Conservation (phyloP, 2,888 invertebrate genomes). For the Drosophila nr. perissopoda region DNA sequence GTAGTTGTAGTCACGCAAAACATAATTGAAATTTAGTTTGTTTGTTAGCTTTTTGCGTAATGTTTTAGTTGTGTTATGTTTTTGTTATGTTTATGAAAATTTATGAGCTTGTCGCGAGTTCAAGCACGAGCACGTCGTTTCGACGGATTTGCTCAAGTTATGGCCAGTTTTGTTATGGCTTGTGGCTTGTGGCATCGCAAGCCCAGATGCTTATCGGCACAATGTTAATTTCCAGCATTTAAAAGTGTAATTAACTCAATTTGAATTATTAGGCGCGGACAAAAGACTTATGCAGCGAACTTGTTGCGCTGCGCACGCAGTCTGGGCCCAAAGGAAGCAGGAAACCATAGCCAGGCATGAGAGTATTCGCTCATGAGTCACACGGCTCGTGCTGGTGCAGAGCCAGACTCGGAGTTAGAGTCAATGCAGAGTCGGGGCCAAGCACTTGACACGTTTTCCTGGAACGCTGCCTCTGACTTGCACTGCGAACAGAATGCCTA, state of each 20-base stretch:
- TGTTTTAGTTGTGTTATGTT: constrained; percentile 37
- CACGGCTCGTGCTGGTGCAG: constrained; percentile 61
- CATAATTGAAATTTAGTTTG: constrained; percentile 49
- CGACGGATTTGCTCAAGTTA: constrained; percentile 58
- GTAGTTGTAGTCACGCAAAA: constrained; percentile 25
- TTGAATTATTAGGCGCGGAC: constrained; percentile 65
- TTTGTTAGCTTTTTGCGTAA: constrained; percentile 44
- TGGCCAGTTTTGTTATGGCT: constrained; percentile 52
- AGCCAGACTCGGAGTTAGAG: constrained; percentile 5
- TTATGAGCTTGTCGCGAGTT: constrained; percentile 73
- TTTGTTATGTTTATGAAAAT: constrained; percentile 70
- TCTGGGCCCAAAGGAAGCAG: constrained; percentile 69
- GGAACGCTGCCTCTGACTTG: constrained; percentile 56
- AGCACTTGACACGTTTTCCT: constrained; percentile 75
- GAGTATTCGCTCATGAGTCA: constrained; percentile 70
- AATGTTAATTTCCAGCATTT: constrained; percentile 78
- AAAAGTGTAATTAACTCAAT: constrained; percentile 79
- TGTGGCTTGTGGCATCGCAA: constrained; percentile 65
- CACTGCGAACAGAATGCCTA: constrained; percentile 67
- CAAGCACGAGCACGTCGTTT: constrained; percentile 31
- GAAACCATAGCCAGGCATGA: constrained; percentile 68
- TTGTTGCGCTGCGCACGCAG: constrained; percentile 32
- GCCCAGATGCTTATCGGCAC: constrained; percentile 68
- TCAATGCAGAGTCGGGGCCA: constrained; percentile 23
- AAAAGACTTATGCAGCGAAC: constrained; percentile 81